These are phyloP conservation scores for Panonychus citri DNA, from an alignment of 1,140 invertebrate species.

Conservation along the genomic window DNA sequence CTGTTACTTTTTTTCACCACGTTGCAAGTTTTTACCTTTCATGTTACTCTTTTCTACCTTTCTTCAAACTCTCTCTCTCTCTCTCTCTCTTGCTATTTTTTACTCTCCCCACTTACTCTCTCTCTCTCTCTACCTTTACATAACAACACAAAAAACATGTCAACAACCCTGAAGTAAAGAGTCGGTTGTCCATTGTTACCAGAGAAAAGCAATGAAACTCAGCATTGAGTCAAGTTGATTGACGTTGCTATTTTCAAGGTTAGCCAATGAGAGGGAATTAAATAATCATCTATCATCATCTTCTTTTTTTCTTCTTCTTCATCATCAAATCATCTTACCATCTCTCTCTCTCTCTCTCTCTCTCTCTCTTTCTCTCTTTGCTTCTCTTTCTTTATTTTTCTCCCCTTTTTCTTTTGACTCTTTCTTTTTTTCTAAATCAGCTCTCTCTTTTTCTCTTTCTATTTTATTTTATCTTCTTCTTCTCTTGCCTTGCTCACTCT, in stretches of 20 bases:
- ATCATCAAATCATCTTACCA: background rate
- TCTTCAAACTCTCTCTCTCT: background rate
- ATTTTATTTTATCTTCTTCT: background rate
- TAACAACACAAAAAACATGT: too few species aligned
- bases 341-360: background rate
- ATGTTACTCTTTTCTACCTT: background rate
- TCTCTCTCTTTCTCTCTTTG: background rate
- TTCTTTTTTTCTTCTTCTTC: too few species aligned
- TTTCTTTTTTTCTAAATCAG: background rate
- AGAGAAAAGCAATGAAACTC: too few species aligned
- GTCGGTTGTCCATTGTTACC: too few species aligned
- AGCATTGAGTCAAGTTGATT: too few species aligned
- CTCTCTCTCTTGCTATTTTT: background rate
- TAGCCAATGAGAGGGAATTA: too few species aligned
- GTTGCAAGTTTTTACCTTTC: background rate
- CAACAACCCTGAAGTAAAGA: too few species aligned
- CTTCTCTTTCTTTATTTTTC: background rate
- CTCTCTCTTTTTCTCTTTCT: background rate
- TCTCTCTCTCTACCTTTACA: background rate
- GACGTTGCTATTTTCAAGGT: too few species aligned
- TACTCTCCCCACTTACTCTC: background rate
- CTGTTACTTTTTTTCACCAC: background rate
- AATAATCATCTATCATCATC: too few species aligned
- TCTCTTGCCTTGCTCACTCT: constrained; percentile 21
- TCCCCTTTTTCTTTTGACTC: background rate